Base-by-base conservation (phyloP, 2,113 vertebrate species). In the Sakesphorus luctuosus region DNA sequence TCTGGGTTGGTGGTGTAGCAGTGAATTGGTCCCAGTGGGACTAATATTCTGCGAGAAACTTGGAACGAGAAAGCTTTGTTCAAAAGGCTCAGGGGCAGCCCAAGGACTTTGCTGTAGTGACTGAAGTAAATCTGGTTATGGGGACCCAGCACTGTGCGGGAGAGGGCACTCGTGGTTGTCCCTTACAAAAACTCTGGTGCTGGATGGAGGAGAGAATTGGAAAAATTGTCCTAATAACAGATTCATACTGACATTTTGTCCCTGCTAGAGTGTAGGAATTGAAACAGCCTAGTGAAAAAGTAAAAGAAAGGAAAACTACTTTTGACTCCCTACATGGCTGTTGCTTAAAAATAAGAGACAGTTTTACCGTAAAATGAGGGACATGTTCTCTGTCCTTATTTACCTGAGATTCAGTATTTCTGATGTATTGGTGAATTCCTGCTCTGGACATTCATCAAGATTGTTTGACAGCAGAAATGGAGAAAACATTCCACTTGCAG, bases 11-110 rank as follows among this genome's bases (percentile, higher is more conserved):
- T 88, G 82, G 11, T 88, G 47, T 81, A 86, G 68, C 76, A 50
- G 31, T 72, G 93, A 96, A 96, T 95, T 96, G 76, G 90, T 94
- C 93, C 83, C 96, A 77, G 76, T 58, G 94, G 83, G 94, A 91
- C 85, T 72, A 94, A 95, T 96, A 86, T 78, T 96, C 88, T 86
- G 11, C 15, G 36, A 55, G 19, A 63, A 80, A 74, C 47, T 72
- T 90, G 82, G 38, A 88, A 86, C 56, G 65, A 84, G 72, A 90
- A 86, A 65, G 61, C 18, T 76, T 77, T 86, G 44, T 40, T 63
- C 12, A 46, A 20, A 81, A 84, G 55, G 72, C 88, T 93, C 65
- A 81, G 85, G 79, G 94, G 90, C 85, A 97, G 94, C 93, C 65
- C 82, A 90, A 90, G 94, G 94, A 94, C 2, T 3, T 20, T 76